Evolutionary conservation across 1,140 invertebrate genomes (phyloP), one percentile per base, ranked within the genome.

Genomic region (Cydia splendana): DNA sequence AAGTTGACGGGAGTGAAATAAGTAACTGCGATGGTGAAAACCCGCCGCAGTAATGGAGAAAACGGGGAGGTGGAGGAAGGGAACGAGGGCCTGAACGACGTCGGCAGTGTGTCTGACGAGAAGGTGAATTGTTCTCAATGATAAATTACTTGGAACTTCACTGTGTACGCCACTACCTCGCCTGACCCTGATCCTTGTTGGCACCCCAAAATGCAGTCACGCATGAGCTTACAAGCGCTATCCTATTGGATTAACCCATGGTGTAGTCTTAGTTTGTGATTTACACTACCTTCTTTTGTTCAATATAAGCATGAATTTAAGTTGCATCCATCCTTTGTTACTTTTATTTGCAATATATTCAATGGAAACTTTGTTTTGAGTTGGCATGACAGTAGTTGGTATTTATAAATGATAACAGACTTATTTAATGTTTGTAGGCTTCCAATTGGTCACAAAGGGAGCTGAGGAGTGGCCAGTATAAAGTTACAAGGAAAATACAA

Each of bases 1-100:
- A 86, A 82, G 87, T 34, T 77, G n/a, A 38, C 18, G 69, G 20
- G 30, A 87, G 87, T 82, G 82, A 82, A 83, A 82, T 83, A 85
- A 82, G 75, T 85, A 87, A 38, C 85, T 85, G 86, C 90, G 85
- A 93, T 93, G 93, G 93, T 93, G 87, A 93, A 93, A 93, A 93
- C 93, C 84, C 90, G 93, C 82, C 91, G 93, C 85, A 93, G 92
- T 90, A 92, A 91, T 78, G 88, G 93, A 87, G 93, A 93, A 85
- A 93, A 93, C 80, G 93, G 91, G 80, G 93, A 93, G 85, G 88
- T 91, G 85, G 93, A 93, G 77, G 92, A 93, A 85, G 91, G 87
- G 84, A 93, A 93, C 88, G 90, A 90, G 81, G 87, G 87, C 76
- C 81, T 91, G 81, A 93, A 92, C 88, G 90, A 93, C 83, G 88